phyloP scores from a whole-genome alignment of 1,140 invertebrate genomes.

The Polypedilum vanderplanki region DNA sequence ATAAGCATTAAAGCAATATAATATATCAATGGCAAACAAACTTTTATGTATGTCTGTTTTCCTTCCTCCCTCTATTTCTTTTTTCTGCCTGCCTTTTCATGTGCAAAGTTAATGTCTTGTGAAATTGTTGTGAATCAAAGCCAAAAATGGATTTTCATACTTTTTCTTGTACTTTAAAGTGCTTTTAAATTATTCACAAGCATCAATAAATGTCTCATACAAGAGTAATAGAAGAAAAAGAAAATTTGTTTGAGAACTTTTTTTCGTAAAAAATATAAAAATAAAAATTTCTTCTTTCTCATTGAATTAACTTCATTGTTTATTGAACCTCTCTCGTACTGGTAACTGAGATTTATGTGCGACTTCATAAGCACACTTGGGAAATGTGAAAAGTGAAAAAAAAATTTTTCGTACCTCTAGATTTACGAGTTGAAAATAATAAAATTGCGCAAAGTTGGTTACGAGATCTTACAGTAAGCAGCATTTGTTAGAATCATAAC shows the following conservation, averaged over 20 bases:
- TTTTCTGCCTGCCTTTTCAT: background rate
- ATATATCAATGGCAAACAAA: background rate
- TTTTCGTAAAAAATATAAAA: background rate
- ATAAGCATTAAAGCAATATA: background rate
- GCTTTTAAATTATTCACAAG: background rate
- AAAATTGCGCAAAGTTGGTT: too few species aligned
- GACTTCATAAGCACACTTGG: too few species aligned
- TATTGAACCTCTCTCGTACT: background rate
- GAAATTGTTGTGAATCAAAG: background rate
- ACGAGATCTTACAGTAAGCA: too few species aligned
- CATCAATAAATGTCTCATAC: conserved; percentile 7
- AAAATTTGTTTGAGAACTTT: background rate
- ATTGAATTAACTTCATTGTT: conserved; percentile 17
- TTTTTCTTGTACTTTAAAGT: background rate
- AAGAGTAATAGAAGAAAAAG: background rate
- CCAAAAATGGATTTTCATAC: conserved; percentile 7
- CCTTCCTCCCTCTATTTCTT: background rate
- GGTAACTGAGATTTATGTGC: background rate
- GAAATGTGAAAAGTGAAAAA: too few species aligned
- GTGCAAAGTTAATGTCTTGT: conserved; percentile 11
- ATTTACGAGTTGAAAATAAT: too few species aligned
- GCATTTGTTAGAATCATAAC: too few species aligned
- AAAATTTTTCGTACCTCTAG: too few species aligned
- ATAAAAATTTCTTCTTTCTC: background rate
- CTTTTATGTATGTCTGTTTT: background rate